phyloP scores from a whole-genome alignment of 2,888 invertebrate species.

The Dicycla oo region DNA sequence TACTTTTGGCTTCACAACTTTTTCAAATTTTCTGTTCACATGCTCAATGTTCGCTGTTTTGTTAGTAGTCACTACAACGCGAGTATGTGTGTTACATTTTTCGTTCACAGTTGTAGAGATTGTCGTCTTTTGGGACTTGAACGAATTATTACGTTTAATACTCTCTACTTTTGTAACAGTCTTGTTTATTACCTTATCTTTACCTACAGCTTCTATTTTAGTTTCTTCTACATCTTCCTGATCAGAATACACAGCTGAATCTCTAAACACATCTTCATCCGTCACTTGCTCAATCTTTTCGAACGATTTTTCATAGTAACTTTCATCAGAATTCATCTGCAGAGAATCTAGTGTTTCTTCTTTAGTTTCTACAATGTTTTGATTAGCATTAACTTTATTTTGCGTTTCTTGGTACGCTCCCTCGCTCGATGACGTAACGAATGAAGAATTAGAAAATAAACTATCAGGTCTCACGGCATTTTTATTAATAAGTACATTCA shows the following conservation, averaged over 20 bases:
- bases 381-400: conserved; percentile 67
- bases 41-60: conserved; percentile 68
- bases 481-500: conserved; percentile 92
- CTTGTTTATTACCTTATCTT: conserved; percentile 72
- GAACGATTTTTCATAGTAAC: conserved; percentile 94
- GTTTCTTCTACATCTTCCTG: conserved; percentile 89
- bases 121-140: conserved; percentile 76
- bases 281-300: conserved; percentile 93
- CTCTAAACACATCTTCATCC: conserved; percentile 93
- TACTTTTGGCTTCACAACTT: conserved; percentile 84
- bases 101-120: conserved; percentile 69
- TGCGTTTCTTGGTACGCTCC: conserved; percentile 82
- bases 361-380: conserved; percentile 60
- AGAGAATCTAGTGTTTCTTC: conserved; percentile 59
- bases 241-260: conserved; percentile 96
- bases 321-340: conserved; percentile 89
- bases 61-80: conserved; percentile 63
- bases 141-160: conserved; percentile 77
- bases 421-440: conserved; percentile 90
- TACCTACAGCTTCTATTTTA: conserved; percentile 68
- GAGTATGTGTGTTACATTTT: conserved; percentile 72
- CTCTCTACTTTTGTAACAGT: conserved; percentile 77
- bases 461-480: conserved; percentile 89
- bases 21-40: conserved; percentile 70
- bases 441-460: conserved; percentile 90